Percentiles rank a stretch among this genome's conserved stretches.
These are phyloP conservation scores for Apamea crenata DNA, from an alignment of 2,888 invertebrate species.

Conservation along the genomic window DNA sequence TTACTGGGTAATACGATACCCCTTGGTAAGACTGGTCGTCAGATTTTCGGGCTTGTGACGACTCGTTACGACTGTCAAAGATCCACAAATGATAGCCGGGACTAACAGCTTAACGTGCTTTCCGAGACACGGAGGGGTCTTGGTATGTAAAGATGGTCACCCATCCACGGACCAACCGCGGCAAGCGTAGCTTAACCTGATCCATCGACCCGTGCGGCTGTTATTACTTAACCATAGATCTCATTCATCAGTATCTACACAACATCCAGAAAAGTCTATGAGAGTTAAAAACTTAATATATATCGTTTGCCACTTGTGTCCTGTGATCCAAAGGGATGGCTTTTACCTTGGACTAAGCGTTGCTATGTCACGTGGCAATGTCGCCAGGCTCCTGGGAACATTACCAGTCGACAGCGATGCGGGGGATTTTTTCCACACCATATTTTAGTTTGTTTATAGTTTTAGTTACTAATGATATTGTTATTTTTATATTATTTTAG, in stretches of 20 bases:
- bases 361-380: not conserved
- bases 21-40: not conserved
- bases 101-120: too few relatives aligned
- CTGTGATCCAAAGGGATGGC: not conserved
- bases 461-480: not conserved
- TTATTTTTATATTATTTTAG: not conserved
- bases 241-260: not conserved
- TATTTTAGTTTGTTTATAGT: not conserved
- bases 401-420: not conserved
- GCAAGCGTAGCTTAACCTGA: too few relatives aligned
- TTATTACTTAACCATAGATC: not conserved
- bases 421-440: not conserved
- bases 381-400: not conserved
- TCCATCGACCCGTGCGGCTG: too few relatives aligned
- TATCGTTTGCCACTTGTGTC: not conserved
- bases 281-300: not conserved
- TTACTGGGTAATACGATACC: not conserved
- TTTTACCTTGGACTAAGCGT: not conserved
- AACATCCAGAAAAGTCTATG: not conserved
- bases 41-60: not conserved
- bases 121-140: too few relatives aligned
- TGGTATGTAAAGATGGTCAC: too few relatives aligned
- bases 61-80: not conserved
- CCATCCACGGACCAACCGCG: too few relatives aligned
- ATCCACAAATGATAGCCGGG: too few relatives aligned